Evolutionary conservation across 2,888 invertebrate genomes (phyloP), one percentile per base, ranked within the genome.

Genomic region (Xanthia togata): DNA sequence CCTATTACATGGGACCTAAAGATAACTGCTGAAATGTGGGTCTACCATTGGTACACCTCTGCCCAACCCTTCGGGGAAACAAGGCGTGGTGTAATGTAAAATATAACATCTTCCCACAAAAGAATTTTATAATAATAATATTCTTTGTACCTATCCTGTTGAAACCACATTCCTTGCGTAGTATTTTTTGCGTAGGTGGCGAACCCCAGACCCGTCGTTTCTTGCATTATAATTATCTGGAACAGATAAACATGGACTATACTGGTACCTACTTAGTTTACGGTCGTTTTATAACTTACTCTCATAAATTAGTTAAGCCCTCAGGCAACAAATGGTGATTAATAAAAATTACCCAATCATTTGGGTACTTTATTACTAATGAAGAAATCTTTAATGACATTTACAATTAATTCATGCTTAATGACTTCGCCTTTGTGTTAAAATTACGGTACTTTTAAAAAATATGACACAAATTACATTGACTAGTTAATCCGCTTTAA

Each of bases 181-280:
- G 81, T 82, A 80, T 73, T 81, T 85, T 86, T 82, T 81, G 87
- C 85, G 91, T 91, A 83, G 91, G 92, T 84, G 89, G 86, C 79
- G 80, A 83, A 76, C 87, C 87, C 85, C 88, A 88, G 84, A 77
- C 89, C 87, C 81, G 76, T 86, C 85, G 85, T 87, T 88, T 86
- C 83, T 84, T 78, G 83, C 86, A 87, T 88, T 87, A 89, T 91
- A 90, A 90, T 91, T 90, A 89, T 87, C 85, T 86, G 85, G 86
- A 84, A 89, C 87, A 87, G 89, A 90, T 90, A 89, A 89, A 76
- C 87, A 87, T 87, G 86, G 70, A 70, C 65, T 78, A 86, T 81
- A n/a, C n/a, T n/a, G n/a, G n/a, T n/a, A 82, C 70, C 20, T 57
- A 70, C 55, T 70, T 60, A 35, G 78, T 81, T 81, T 77, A 82